Evolutionary conservation across 2,888 invertebrate genomes (phyloP).

Genomic region (Deilephila elpenor): DNA sequence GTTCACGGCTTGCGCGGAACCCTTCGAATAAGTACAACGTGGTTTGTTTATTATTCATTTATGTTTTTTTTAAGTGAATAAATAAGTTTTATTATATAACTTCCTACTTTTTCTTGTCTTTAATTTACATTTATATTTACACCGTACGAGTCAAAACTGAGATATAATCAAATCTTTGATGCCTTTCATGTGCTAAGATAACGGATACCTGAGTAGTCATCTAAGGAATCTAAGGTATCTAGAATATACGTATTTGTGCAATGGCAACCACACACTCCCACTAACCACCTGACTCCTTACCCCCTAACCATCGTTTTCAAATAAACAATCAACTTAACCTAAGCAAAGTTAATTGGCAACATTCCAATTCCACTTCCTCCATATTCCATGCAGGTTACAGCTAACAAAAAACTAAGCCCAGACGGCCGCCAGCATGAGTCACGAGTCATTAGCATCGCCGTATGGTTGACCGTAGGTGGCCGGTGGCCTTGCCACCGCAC

Average conservation of each 20-base stretch:
- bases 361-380: constrained; percentile 4
- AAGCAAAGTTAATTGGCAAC: background rate
- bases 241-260: too few species aligned
- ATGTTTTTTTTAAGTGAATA: constrained; percentile 18
- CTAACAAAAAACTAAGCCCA: constrained; percentile 25
- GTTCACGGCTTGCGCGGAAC: background rate
- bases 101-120: background rate
- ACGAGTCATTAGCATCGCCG: constrained; percentile 56
- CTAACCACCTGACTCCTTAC: too few species aligned
- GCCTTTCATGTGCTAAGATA: too few species aligned
- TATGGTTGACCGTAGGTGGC: constrained; percentile 71
- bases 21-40: background rate
- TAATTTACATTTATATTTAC: too few species aligned
- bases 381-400: background rate
- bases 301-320: too few species aligned
- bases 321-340: too few species aligned
- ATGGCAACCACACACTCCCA: too few species aligned
- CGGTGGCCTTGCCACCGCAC: constrained; percentile 62
- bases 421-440: constrained; percentile 47
- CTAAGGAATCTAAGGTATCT: too few species aligned
- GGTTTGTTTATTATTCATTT: constrained; percentile 17
- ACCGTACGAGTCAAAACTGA: too few species aligned
- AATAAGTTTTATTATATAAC: constrained; percentile 18
- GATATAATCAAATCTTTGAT: too few species aligned
- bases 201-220: too few species aligned